Base-by-base conservation (phyloP, 1,140 invertebrate genomes). In the Calliphora vicina region DNA sequence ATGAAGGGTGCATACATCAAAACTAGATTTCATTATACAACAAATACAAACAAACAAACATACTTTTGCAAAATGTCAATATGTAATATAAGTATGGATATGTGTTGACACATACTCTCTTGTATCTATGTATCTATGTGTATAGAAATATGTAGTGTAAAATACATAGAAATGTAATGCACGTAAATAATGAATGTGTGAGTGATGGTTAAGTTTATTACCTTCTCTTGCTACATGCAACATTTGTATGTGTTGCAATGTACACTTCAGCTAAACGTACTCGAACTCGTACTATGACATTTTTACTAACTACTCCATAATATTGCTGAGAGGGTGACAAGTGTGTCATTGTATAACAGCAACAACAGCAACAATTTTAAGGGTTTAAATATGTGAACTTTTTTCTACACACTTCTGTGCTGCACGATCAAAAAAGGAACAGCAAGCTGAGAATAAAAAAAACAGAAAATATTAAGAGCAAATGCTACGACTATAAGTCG, bases 1-100 rank as follows among this genome's bases (percentile, higher is more conserved):
- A 67, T 67, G n/a, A 67, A 67, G 61, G 20, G 61, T 67, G 61
- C 61, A 67, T 67, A 67, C n/a, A 67, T 67, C 61, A 67, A 67
- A 67, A 67, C 61, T 67, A 23, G 61, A 67, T 23, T 50, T 50
- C 45, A n/a, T 50, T 50, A 50, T 13, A 50, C 45, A 50, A 67
- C 57, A 67, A 9, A 67, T 23, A 67, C n/a, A 67, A 5, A 67
- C 57, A 61, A n/a, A n/a, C n/a, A 50, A 17, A 17, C 13, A 50
- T n/a, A 50, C 12, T 12, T 50, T 13, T 8, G 15, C 13, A 50
- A 50, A 6, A 50, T 6, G 45, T 12, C 45, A 15, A 50, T 50
- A 50, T 35, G 1, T 8, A 35, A 35, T n/a, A n/a, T n/a, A n/a
- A n/a, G n/a, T n/a, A n/a, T n/a, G n/a, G n/a, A n/a, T n/a, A n/a